Evolutionary conservation across 2,888 invertebrate genomes (phyloP).

Genomic region (Tuberolachnus salignus): DNA sequence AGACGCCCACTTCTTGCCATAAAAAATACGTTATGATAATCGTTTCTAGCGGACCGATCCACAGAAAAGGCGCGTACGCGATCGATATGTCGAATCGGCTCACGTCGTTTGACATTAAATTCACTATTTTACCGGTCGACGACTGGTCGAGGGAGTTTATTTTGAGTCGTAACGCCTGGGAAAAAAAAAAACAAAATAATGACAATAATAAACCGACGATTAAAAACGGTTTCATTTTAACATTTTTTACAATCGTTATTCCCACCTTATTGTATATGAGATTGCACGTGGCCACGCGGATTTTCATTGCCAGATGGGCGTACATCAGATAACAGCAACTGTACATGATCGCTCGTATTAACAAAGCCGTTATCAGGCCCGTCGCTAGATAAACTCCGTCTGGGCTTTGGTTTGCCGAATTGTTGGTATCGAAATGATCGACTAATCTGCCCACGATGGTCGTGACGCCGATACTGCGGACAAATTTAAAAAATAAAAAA

Average conservation of each 20-base stretch:
- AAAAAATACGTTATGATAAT: background rate
- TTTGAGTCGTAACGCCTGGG: slow-evolving; percentile 1
- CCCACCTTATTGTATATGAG: slow-evolving; percentile 23
- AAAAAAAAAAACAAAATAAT: background rate
- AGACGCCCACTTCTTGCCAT: slow-evolving; percentile 38
- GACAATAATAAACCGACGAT: background rate
- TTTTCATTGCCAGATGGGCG: slow-evolving; percentile 63
- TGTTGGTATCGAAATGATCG: slow-evolving; percentile 59
- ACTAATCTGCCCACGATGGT: slow-evolving; percentile 18
- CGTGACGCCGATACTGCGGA: background rate
- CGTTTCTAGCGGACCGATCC: slow-evolving; percentile 1
- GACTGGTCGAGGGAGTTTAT: background rate
- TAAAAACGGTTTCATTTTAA: too few species aligned
- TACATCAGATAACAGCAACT: slow-evolving; percentile 48
- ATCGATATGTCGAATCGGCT: slow-evolving; percentile 5
- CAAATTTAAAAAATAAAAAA: background rate
- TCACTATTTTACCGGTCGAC: background rate
- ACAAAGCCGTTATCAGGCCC: slow-evolving; percentile 51
- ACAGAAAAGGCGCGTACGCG: background rate
- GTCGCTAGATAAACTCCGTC: slow-evolving; percentile 54
- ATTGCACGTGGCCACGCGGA: slow-evolving; percentile 62
- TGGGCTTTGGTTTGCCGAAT: background rate
- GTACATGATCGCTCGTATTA: slow-evolving; percentile 36
- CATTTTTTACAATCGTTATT: too few species aligned
- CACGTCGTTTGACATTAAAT: slow-evolving; percentile 6